phyloP scores from a whole-genome alignment of 2,888 invertebrate genomes.

The Apoderus coryli region DNA sequence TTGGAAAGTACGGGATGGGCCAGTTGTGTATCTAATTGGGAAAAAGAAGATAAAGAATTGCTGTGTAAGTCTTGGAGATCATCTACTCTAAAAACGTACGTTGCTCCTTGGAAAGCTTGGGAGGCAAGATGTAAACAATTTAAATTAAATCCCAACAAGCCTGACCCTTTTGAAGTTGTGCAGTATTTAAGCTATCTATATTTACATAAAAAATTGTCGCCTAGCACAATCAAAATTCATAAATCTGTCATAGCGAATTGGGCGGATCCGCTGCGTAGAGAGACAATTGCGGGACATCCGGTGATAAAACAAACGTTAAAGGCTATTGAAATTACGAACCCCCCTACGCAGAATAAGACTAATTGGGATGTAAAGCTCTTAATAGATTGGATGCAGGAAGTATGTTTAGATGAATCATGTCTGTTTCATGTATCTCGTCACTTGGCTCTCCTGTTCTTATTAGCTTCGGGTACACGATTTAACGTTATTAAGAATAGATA shows the following conservation, averaged over 20 bases:
- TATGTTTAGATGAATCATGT: too few relatives aligned
- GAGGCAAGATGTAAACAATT: too few relatives aligned
- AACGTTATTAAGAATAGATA: conserved; percentile 11
- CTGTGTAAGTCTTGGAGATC: conserved; percentile 13
- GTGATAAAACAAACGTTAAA: conserved; percentile 14
- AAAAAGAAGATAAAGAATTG: conserved; percentile 12
- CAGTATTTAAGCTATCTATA: conserved; percentile 9
- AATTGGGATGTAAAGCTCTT: too few relatives aligned
- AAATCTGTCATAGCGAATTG: conserved; percentile 19
- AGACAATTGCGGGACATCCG: conserved; percentile 8
- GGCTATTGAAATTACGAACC: conserved; percentile 15
- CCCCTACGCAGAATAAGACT: too few relatives aligned
- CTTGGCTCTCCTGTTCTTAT: conserved; percentile 11
- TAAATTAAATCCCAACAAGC: too few relatives aligned
- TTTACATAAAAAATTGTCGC: conserved; percentile 7
- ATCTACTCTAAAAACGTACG: conserved; percentile 14
- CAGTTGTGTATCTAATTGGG: conserved; percentile 17
- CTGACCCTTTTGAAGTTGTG: conserved; percentile 4
- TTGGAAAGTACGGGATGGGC: too few relatives aligned
- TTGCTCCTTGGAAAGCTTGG: conserved; percentile 13
- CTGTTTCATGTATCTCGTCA: conserved; percentile 13
- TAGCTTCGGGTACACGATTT: conserved; percentile 13
- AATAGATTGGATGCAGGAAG: too few relatives aligned
- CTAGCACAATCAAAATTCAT: conserved; percentile 15
- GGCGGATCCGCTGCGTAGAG: conserved; percentile 11